These are phyloP conservation scores for Pocillopora grandis DNA, from an alignment of 92 coral and sea anemone genomes.

Conservation along the genomic window DNA sequence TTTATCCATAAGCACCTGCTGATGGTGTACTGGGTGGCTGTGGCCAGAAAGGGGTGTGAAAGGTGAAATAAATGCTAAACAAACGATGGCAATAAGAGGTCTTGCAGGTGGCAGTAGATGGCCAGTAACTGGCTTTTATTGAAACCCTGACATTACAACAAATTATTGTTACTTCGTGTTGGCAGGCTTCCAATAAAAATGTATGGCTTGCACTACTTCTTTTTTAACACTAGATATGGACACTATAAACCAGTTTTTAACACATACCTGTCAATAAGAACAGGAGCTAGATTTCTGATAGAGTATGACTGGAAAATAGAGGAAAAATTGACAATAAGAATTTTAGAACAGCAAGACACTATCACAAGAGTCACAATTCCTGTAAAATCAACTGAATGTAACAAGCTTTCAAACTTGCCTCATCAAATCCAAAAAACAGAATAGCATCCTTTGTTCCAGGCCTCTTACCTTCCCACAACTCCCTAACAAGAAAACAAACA, in stretches of 20 bases:
- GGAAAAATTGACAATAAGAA: background rate
- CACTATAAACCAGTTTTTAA: background rate
- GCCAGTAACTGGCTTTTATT: too few species aligned
- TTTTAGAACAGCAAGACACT: background rate
- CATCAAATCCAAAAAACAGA: slow-evolving; percentile 83
- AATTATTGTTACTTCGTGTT: too few species aligned
- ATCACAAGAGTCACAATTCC: background rate
- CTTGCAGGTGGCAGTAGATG: background rate
- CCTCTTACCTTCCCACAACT: slow-evolving; percentile 95
- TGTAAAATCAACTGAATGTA: background rate
- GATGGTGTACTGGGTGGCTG: too few species aligned
- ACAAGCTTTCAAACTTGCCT: slow-evolving; percentile 43
- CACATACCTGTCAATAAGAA: slow-evolving; percentile 38
- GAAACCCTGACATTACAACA: background rate
- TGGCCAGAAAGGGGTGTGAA: too few species aligned
- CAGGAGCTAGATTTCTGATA: slow-evolving; percentile 29
- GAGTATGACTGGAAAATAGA: slow-evolving; percentile 31
- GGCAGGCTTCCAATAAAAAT: too few species aligned
- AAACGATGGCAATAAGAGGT: too few species aligned
- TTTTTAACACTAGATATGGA: too few species aligned
- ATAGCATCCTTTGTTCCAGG: slow-evolving; percentile 86
- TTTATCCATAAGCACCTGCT: too few species aligned
- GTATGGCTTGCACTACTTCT: too few species aligned
- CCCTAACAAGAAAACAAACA: slow-evolving; percentile 50
- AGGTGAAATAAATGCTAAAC: too few species aligned